Evolutionary conservation across 2,888 invertebrate species (phyloP).

Genomic region (Acronicta aceris): DNA sequence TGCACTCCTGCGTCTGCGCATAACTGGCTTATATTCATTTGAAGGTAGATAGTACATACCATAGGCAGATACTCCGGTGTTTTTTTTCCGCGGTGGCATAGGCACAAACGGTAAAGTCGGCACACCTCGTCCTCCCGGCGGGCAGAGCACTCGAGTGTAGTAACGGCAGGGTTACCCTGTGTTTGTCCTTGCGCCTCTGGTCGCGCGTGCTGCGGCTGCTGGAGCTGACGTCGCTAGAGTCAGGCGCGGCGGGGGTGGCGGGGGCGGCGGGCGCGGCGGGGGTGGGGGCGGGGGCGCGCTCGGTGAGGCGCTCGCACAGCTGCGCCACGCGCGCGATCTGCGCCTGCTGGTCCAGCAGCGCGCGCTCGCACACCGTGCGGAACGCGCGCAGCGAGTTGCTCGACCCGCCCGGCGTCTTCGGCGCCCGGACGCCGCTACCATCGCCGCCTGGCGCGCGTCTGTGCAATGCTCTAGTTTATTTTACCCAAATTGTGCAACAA

Average conservation of each 20-base stretch:
- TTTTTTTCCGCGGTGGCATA: too few relatives aligned
- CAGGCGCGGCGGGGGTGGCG: slow-evolving; percentile 38
- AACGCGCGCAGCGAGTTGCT: slow-evolving; percentile 71
- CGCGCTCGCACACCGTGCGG: slow-evolving; percentile 71
- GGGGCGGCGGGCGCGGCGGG: slow-evolving; percentile 5
- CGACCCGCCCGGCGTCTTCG: slow-evolving; percentile 48
- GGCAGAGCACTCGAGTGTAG: too few relatives aligned
- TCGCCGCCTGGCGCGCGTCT: slow-evolving; percentile 27
- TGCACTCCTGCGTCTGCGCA: slow-evolving; percentile 74
- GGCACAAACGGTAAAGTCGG: too few relatives aligned
- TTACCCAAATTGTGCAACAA: background rate
- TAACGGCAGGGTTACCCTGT: slow-evolving; percentile 51
- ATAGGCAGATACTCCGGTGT: too few relatives aligned
- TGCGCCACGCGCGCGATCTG: slow-evolving; percentile 75
- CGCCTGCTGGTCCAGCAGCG: slow-evolving; percentile 75
- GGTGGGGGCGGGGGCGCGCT: slow-evolving; percentile 40
- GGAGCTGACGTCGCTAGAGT: slow-evolving; percentile 68
- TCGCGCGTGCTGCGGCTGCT: slow-evolving; percentile 64
- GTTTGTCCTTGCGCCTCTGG: slow-evolving; percentile 60
- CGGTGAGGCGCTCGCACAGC: slow-evolving; percentile 75
- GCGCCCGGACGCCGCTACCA: slow-evolving; percentile 37
- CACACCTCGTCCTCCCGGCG: too few relatives aligned
- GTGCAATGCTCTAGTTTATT: background rate
- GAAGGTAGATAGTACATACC: too few relatives aligned
- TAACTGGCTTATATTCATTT: background rate